A percentile compares a stretch with the other conserved stretches of the same genome.
These are phyloP conservation scores for Anguilla marmorata DNA, from an alignment of 2,797 vertebrate species.

Conservation along the genomic window DNA sequence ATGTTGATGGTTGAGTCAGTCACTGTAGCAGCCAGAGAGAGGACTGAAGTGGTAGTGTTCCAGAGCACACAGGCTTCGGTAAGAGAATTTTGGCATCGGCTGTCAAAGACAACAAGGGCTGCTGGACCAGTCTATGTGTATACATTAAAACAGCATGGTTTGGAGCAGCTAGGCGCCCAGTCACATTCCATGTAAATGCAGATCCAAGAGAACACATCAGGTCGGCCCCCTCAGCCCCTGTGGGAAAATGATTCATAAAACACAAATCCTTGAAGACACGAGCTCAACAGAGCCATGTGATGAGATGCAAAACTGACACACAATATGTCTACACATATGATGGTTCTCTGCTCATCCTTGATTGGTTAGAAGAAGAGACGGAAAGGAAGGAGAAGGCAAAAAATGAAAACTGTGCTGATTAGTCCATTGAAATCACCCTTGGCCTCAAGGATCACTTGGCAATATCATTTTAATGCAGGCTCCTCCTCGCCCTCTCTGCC, in stretches of 20 bases:
- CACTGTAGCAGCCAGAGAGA: not conserved
- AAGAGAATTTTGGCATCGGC: not conserved
- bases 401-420: too few relatives aligned
- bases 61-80: not conserved
- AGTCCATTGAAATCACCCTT: constrained; percentile 28
- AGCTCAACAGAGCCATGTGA: not conserved
- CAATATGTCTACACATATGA: not conserved
- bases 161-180: not conserved
- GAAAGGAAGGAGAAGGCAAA: not conserved
- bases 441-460: constrained; percentile 24
- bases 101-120: not conserved
- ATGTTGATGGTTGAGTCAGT: not conserved
- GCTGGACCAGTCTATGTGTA: not conserved
- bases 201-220: not conserved
- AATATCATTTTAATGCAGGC: constrained; percentile 14
- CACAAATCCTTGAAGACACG: constrained; percentile 19
- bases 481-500: constrained; percentile 9
- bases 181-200: not conserved
- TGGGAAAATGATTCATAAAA: constrained; percentile 31
- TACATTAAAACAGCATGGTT: not conserved
- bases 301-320: not conserved
- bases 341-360: not conserved
- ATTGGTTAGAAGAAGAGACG: not conserved
- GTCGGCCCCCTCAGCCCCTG: constrained; percentile 16
- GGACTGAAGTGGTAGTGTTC: not conserved